These are phyloP conservation scores for Trachelus tabidus DNA, from an alignment of 2,888 invertebrate genomes.

Conservation along the genomic window DNA sequence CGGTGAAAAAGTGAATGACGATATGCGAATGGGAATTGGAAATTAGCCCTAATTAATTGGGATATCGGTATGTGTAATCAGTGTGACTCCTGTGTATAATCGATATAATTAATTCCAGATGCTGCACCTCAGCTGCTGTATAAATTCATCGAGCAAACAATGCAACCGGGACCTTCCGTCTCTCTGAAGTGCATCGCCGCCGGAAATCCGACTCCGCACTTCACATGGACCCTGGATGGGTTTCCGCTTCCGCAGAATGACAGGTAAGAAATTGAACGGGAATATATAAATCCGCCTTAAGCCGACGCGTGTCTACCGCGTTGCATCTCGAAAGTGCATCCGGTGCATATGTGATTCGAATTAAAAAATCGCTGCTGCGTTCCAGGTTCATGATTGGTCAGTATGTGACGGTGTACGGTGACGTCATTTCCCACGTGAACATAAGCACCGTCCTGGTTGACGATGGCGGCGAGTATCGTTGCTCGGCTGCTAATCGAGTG, in stretches of 20 bases:
- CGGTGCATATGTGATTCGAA: too few relatives aligned
- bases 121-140: conserved; percentile 89
- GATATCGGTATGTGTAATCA: background rate
- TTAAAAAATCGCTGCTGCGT: conserved; percentile 38
- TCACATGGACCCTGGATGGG: conserved; percentile 91
- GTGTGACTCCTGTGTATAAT: background rate
- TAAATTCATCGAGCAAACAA: conserved; percentile 92
- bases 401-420: conserved; percentile 91
- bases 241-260: conserved; percentile 84
- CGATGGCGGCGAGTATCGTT: conserved; percentile 91
- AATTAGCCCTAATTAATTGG: background rate
- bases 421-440: conserved; percentile 93
- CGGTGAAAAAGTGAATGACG: background rate
- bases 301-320: rapidly evolving
- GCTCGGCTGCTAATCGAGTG: conserved; percentile 85
- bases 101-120: conserved; percentile 70
- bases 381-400: conserved; percentile 89
- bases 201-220: conserved; percentile 93
- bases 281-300: background rate
- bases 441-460: conserved; percentile 88
- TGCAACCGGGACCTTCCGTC: conserved; percentile 91
- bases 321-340: background rate
- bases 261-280: conserved; percentile 65
- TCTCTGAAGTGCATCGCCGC: conserved; percentile 94
- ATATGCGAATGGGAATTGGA: background rate